Evolutionary conservation across 2,888 invertebrate genomes (phyloP).

Genomic region (Priocnemis perturbator): DNA sequence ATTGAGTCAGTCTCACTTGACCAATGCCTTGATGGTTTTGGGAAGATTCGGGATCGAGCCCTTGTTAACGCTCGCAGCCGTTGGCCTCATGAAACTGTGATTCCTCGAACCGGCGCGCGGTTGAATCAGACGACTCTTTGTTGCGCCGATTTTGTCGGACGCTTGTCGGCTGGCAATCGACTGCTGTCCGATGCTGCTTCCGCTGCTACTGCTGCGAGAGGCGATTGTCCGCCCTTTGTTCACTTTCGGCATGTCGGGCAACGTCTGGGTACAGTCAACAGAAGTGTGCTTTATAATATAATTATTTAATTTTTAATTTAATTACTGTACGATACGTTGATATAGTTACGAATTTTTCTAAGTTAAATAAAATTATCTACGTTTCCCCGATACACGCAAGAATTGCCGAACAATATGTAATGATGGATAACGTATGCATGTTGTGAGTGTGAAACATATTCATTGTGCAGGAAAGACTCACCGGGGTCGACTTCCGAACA

Average conservation of each 20-base stretch:
- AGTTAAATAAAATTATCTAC: too few relatives aligned
- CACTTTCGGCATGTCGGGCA: constrained; percentile 37
- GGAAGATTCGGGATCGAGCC: constrained; percentile 74
- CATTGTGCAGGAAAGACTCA: constrained; percentile 15
- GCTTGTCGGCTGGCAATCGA: constrained; percentile 45
- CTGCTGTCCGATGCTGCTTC: constrained; percentile 74
- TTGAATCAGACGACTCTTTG: constrained; percentile 65
- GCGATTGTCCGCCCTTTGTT: constrained; percentile 44
- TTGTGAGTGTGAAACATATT: too few relatives aligned
- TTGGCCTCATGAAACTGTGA: constrained; percentile 89
- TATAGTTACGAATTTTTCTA: too few relatives aligned
- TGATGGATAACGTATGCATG: too few relatives aligned
- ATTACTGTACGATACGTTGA: too few relatives aligned
- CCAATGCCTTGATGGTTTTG: constrained; percentile 68
- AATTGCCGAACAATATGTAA: too few relatives aligned
- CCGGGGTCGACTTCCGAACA: constrained; percentile 56
- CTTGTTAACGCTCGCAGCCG: constrained; percentile 89
- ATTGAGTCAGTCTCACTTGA: constrained; percentile 47
- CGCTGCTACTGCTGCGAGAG: constrained; percentile 75
- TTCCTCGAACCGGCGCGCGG: constrained; percentile 58
- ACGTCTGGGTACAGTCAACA: constrained; percentile 34
- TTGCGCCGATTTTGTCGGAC: constrained; percentile 24
- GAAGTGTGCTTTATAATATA: too few relatives aligned
- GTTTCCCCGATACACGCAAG: too few relatives aligned
- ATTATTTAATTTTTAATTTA: too few relatives aligned